Evolutionary conservation across 1,140 invertebrate species (phyloP).

Genomic region (Solenopsis fugax): DNA sequence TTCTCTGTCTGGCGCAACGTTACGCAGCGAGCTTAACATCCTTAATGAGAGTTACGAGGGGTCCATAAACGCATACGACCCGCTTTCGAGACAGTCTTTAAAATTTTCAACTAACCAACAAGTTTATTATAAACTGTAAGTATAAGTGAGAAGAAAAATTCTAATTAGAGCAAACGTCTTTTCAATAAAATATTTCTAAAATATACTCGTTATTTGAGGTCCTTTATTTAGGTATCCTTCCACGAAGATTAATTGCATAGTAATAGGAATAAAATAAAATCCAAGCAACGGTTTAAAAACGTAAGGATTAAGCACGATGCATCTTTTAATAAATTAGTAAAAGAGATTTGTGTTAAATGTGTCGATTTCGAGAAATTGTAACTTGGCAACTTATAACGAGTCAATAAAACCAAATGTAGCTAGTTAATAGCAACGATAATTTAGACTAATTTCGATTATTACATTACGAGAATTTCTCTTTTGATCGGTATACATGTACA

Average conservation of each 20-base stretch:
- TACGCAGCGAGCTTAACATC: slow-evolving; percentile 12
- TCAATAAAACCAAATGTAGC: background rate
- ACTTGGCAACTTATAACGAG: background rate
- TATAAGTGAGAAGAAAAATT: background rate
- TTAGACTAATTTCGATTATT: background rate
- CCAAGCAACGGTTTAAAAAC: background rate
- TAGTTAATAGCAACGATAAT: no score
- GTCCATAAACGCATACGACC: background rate
- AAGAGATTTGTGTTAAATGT: background rate
- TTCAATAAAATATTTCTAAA: background rate
- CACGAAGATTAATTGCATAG: background rate
- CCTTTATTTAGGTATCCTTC: background rate
- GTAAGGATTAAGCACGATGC: background rate
- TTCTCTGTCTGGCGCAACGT: background rate
- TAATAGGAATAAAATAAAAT: slow-evolving; percentile 8
- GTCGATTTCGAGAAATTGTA: background rate
- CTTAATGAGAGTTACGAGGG: slow-evolving; percentile 38
- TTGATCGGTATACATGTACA: background rate
- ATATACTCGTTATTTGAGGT: background rate
- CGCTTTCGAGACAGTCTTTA: slow-evolving; percentile 9
- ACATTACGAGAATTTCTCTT: background rate
- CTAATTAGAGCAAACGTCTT: background rate
- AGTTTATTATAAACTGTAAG: slow-evolving; percentile 19
- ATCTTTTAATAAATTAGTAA: background rate
- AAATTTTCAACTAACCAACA: slow-evolving; percentile 40